Conservation (phyloP, 2,113 vertebrate genomes). For the Clarias magur region DNA sequence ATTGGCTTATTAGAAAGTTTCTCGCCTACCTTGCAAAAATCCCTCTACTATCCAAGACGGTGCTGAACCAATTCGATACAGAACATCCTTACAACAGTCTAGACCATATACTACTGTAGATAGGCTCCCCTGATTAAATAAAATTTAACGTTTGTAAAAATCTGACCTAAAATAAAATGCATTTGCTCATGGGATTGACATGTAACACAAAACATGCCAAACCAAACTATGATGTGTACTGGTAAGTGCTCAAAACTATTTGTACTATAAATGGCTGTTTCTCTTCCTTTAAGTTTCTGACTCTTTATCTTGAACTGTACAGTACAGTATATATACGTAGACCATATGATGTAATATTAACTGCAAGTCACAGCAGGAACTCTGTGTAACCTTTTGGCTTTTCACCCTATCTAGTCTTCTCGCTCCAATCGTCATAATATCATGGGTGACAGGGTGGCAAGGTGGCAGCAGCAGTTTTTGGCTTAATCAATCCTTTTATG, state of each 20-base stretch:
- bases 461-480: constrained; percentile 8
- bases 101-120: background rate
- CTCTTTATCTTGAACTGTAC: background rate
- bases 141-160: background rate
- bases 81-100: background rate
- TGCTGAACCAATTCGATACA: background rate
- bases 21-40: background rate
- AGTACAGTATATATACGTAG: background rate
- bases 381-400: background rate
- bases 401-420: background rate
- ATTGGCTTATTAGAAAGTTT: too few relatives aligned
- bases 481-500: constrained; percentile 48
- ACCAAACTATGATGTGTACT: background rate
- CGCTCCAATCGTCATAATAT: background rate
- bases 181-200: background rate
- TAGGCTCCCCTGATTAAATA: background rate
- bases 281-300: background rate
- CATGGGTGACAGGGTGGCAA: background rate
- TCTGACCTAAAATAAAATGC: background rate
- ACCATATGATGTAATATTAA: background rate
- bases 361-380: background rate
- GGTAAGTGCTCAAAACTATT: background rate
- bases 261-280: background rate
- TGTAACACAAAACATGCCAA: background rate
- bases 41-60: background rate